phyloP scores from a whole-genome alignment of 2,888 invertebrate genomes.

The Polydrusus cervinus region DNA sequence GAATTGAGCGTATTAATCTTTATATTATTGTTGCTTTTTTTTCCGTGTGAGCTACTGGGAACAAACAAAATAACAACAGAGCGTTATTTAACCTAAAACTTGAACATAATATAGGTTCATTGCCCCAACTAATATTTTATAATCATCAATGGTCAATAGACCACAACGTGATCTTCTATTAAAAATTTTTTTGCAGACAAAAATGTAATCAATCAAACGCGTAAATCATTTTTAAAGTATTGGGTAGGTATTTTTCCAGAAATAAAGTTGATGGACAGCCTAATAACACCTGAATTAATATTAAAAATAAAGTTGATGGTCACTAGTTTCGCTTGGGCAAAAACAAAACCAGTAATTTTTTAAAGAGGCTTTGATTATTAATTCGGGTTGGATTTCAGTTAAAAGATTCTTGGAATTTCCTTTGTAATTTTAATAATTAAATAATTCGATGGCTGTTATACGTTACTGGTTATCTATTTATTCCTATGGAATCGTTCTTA shows the following conservation, averaged over 20 bases:
- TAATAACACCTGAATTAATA: neutral
- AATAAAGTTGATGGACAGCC: neutral
- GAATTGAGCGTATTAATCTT: too few species aligned
- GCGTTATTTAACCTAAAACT: too few species aligned
- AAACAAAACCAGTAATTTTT: neutral
- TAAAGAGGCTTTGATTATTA: neutral
- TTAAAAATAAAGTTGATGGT: neutral
- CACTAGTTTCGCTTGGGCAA: neutral
- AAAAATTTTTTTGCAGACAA: neutral
- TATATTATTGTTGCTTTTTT: too few species aligned
- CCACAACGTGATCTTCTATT: constrained; percentile 12
- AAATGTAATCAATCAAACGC: constrained; percentile 24
- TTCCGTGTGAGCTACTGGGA: too few species aligned
- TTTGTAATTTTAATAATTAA: neutral
- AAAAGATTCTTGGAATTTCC: neutral
- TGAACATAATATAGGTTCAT: neutral
- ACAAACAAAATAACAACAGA: too few species aligned
- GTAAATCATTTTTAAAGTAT: constrained; percentile 2
- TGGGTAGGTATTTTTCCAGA: neutral
- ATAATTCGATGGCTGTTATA: too few species aligned
- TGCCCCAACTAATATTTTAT: neutral
- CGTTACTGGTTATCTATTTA: too few species aligned
- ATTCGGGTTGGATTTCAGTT: neutral
- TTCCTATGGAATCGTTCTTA: too few species aligned
- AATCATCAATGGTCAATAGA: constrained; percentile 7